Conservation (phyloP, 2,888 invertebrate species). For the Nematopogon swammerdamellus region DNA sequence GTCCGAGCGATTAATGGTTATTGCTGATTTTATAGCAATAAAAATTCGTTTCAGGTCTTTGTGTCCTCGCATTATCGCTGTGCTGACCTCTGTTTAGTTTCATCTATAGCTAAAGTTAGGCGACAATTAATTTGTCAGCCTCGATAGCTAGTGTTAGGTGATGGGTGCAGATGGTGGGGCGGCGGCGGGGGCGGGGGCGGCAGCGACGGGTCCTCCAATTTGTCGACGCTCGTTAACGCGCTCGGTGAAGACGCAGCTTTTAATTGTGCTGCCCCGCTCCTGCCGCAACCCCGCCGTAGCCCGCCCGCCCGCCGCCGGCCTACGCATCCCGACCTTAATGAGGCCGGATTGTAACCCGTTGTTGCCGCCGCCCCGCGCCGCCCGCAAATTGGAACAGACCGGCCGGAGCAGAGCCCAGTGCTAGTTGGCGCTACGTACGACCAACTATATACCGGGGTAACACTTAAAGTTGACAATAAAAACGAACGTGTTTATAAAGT, state of each 20-base stretch:
- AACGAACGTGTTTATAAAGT: no score
- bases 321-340: background rate
- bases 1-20: background rate
- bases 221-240: conserved; percentile 45
- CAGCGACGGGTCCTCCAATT: conserved; percentile 42
- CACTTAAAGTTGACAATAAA: no score
- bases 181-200: conserved; percentile 21
- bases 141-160: no score
- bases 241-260: conserved; percentile 50
- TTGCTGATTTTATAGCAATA: background rate
- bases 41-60: no score
- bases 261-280: conserved; percentile 25
- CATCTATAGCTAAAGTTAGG: no score
- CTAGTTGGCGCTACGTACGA: no score
- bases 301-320: background rate
- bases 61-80: no score
- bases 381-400: background rate
- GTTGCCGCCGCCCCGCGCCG: background rate
- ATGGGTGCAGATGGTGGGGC: conserved; percentile 8
- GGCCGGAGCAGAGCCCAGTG: no score
- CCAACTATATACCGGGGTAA: no score
- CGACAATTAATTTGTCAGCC: background rate
- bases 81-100: no score
- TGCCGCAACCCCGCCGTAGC: background rate
- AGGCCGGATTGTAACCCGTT: background rate